Evolutionary conservation across 2,797 vertebrate species (phyloP), one percentile per base, ranked within the genome.

Genomic region (Balearica regulorum): DNA sequence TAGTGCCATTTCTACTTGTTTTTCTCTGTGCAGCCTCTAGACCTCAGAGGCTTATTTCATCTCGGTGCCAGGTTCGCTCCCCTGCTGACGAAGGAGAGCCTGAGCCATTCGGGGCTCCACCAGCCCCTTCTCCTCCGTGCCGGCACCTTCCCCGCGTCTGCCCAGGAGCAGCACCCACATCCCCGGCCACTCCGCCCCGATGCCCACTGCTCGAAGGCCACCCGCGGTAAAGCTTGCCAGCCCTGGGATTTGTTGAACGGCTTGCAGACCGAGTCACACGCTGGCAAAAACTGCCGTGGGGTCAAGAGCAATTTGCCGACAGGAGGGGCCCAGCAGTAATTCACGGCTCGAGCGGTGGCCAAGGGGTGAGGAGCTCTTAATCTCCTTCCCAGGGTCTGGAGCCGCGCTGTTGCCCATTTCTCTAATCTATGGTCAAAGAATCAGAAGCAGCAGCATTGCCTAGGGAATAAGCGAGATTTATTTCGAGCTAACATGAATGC

Each of bases 101-200:
- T 0, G 8, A 76, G 66, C 12, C 18, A 5, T 11, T 13, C 0
- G 0, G 33, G 41, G 43, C 29, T 39, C 62, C 80, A 14, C 9
- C 4, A 57, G 31, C 25, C 25, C 7, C 28, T 31, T 21, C 35
- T 61, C 39, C 57, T 64, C 48, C 4, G 0, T 8, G 19, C 11
- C 3, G 0, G 10, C 15, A 14, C 17, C 62, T 48, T 65, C 76
- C 51, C 26, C 14, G 29, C 46, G 44, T 44, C 48, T 29, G 3
- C 39, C n/a, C 26, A 13, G 11, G 3, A 16, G 53, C 58, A 83
- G 49, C 81, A n/a, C 9, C 53, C 12, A 0, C 22, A 39, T 51
- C 49, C 53, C 70, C 2, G 5, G 31, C 22, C 9, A 4, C 17
- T 2, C 33, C 5, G 3, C 20, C 46, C 14, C 17, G 22, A 19